phyloP scores from a whole-genome alignment of 2,113 vertebrate genomes.

The Ptychochromis oligacanthus region DNA sequence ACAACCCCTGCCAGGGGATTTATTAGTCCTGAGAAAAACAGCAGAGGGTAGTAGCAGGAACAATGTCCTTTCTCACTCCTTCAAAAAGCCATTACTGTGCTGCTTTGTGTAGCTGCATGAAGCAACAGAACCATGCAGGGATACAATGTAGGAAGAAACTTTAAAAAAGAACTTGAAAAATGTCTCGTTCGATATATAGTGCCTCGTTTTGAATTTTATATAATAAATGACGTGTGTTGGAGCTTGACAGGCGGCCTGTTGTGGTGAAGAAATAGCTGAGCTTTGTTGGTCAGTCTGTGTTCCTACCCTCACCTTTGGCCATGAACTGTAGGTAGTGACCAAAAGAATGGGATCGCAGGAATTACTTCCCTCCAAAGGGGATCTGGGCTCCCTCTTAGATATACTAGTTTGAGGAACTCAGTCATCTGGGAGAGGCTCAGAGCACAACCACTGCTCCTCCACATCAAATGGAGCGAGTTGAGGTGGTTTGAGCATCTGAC shows the following conservation, averaged over 20 bases:
- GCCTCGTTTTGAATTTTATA: not conserved
- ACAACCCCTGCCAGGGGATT: constrained; percentile 67
- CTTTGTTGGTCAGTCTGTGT: accelerated
- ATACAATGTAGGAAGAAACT: not conserved
- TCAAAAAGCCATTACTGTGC: constrained; percentile 58
- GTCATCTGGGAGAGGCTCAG: not conserved
- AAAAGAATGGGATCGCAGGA: no score
- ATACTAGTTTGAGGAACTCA: not conserved
- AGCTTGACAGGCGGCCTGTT: not conserved
- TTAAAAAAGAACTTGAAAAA: not conserved
- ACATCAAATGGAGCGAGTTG: not conserved
- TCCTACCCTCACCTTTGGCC: not conserved
- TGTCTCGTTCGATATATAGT: not conserved
- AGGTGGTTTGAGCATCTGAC: not conserved
- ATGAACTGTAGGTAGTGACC: no score
- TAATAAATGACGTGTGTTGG: not conserved
- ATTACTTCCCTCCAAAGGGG: not conserved
- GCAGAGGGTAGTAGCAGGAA: constrained; percentile 40
- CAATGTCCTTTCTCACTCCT: constrained; percentile 52
- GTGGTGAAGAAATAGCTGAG: not conserved
- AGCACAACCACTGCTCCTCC: not conserved
- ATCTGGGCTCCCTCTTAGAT: not conserved
- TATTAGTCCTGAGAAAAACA: constrained; percentile 61
- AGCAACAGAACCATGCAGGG: constrained; percentile 27
- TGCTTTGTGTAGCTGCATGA: constrained; percentile 41